phyloP scores from a whole-genome alignment of 92 coral and sea anemone genomes.

The Blastomussa wellsi region DNA sequence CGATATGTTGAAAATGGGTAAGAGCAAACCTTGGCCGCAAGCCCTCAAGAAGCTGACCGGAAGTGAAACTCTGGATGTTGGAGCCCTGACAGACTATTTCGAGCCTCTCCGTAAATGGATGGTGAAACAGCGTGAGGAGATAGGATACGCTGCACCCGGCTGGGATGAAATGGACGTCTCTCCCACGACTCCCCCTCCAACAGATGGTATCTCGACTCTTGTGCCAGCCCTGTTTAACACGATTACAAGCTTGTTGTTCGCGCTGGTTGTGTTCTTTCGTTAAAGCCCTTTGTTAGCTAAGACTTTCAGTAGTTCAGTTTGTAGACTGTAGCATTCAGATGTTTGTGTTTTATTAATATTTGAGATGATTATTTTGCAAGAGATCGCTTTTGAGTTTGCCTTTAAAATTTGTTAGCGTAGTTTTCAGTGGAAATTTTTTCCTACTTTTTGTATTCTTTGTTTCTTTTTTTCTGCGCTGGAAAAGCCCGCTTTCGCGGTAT shows the following conservation, averaged over 20 bases:
- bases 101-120: constrained; percentile 75
- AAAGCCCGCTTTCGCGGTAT: no score
- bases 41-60: constrained; percentile 88
- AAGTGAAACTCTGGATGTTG: constrained; percentile 63
- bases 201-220: not conserved
- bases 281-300: not conserved
- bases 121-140: constrained; percentile 59
- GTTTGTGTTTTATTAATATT: no score
- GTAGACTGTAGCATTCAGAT: not conserved
- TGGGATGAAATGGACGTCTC: constrained; percentile 51
- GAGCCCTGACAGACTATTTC: constrained; percentile 79
- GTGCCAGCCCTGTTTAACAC: constrained; percentile 1
- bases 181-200: no score
- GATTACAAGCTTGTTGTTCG: not conserved
- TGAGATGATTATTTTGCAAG: not conserved
- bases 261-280: not conserved
- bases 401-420: no score
- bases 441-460: no score
- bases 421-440: no score
- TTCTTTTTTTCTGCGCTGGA: no score
- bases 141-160: constrained; percentile 67
- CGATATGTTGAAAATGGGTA: constrained; percentile 85
- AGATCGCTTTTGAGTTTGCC: not conserved
- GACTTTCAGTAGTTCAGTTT: not conserved
- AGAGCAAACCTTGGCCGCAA: constrained; percentile 91